These are phyloP conservation scores for Nothoprocta pentlandii DNA, from an alignment of 2,113 vertebrate species.

Conservation along the genomic window DNA sequence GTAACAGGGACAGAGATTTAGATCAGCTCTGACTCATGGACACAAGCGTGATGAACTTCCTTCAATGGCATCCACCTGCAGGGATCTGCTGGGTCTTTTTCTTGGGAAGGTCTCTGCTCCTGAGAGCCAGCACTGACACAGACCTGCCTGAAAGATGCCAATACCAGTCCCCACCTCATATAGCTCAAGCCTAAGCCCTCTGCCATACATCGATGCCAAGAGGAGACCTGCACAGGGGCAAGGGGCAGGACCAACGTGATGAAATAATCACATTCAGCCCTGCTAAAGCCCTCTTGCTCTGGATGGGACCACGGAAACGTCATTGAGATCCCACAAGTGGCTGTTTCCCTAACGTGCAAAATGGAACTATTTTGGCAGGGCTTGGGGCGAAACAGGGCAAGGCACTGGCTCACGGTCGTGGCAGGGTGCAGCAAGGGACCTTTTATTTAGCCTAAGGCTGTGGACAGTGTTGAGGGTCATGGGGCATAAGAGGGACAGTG, in stretches of 20 bases:
- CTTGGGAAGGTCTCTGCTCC: background rate
- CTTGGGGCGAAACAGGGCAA: background rate
- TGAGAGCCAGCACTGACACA: background rate
- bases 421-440: background rate
- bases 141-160: accelerated
- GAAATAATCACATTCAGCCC: too few relatives aligned
- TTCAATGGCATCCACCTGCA: background rate
- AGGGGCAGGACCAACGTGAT: background rate
- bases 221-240: background rate
- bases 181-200: background rate
- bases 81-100: background rate
- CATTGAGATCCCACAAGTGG: background rate
- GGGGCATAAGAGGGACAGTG: background rate
- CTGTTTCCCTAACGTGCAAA: background rate
- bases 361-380: background rate
- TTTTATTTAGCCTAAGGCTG: background rate
- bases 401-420: background rate
- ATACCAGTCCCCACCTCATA: accelerated
- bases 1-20: background rate
- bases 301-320: background rate
- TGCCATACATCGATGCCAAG: accelerated
- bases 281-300: background rate
- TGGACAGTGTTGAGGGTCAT: too few relatives aligned
- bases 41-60: background rate
- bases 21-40: background rate